Conservation (phyloP, 2,113 vertebrate species). For the Mirza zaza region DNA sequence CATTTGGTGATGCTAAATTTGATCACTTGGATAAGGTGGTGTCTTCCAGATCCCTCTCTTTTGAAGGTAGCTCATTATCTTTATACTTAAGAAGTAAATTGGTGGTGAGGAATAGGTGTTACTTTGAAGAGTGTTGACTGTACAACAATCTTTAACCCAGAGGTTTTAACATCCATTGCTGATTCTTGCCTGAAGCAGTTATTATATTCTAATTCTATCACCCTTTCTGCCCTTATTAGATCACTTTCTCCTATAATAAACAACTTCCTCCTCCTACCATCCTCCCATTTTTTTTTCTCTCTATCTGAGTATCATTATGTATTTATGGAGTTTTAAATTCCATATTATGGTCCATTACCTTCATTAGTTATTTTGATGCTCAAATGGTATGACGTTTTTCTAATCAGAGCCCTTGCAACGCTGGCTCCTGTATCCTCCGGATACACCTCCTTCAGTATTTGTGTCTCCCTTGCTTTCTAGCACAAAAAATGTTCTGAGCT, state of each 20-base stretch:
- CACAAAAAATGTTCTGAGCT: conserved; percentile 7
- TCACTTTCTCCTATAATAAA: conserved; percentile 16
- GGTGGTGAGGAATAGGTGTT: not conserved
- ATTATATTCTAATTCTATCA: conserved; percentile 17
- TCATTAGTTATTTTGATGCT: conserved; percentile 60
- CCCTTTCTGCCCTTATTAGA: conserved; percentile 45
- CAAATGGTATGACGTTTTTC: conserved; percentile 49
- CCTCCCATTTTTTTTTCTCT: not conserved
- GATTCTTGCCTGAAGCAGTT: conserved; percentile 8
- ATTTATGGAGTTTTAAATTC: conserved; percentile 57
- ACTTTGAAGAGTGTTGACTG: not conserved
- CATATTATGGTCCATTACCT: conserved; percentile 52
- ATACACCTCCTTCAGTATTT: not conserved
- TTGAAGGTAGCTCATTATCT: not conserved
- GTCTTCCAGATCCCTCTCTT: not conserved
- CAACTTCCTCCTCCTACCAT: not conserved
- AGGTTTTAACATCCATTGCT: not conserved
- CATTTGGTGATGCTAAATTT: not conserved
- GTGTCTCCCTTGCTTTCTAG: conserved; percentile 16
- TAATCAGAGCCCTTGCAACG: conserved; percentile 55
- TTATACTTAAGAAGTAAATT: not conserved
- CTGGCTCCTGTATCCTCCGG: not conserved
- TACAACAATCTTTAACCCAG: not conserved
- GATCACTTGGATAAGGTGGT: not conserved
- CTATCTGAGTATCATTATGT: conserved; percentile 22